Base-by-base conservation (phyloP, 2,113 vertebrate genomes). In the Rhea pennata region DNA sequence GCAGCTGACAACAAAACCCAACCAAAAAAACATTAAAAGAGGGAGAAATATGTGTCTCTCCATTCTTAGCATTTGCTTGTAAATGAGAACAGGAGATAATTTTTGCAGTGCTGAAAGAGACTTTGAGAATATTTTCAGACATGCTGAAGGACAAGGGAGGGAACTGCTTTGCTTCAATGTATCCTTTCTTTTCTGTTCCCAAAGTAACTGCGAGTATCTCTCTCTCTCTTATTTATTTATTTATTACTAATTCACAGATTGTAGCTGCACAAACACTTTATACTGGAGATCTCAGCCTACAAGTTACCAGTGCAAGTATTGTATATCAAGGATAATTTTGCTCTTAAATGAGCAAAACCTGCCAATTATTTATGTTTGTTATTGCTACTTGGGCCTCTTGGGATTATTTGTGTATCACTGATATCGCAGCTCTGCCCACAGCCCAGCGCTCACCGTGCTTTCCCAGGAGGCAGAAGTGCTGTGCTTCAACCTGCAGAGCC, bases 21-120 rank as follows among this genome's bases (percentile, higher is more conserved):
- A 29, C 36, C 15, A 67, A 17, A 62, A 51, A 73, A 51, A 12
- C 2, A 0, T 48, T 62, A 24, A 87, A 72, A 33, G 66, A 1
- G 1, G 24, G 29, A 80, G 14, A 46, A 90, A 80, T 77, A 48
- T 23, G n/a, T 51, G 56, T 77, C 50, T 48, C 46, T 64, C 44
- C 5, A 46, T 71, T 71, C 64, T 53, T 74, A 59, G 50, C 27
- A 39, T 93, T 95, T 48, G 22, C 67, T 94, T 88, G 42, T 73
- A 92, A 96, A 95, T 90, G 85, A 91, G 84, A 89, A 67, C 24
- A 67, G 78, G 78, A 94, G 91, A 92, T 93, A 88, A 95, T 97
- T 94, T 92, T 93, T 93, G 95, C 84, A 86, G 59, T 1, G 16
- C 51, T 80, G 87, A 80, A 83, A 92, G 89, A 87, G 84, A 87